phyloP scores from a whole-genome alignment of 2,888 invertebrate genomes.

The Drosophila formosana region DNA sequence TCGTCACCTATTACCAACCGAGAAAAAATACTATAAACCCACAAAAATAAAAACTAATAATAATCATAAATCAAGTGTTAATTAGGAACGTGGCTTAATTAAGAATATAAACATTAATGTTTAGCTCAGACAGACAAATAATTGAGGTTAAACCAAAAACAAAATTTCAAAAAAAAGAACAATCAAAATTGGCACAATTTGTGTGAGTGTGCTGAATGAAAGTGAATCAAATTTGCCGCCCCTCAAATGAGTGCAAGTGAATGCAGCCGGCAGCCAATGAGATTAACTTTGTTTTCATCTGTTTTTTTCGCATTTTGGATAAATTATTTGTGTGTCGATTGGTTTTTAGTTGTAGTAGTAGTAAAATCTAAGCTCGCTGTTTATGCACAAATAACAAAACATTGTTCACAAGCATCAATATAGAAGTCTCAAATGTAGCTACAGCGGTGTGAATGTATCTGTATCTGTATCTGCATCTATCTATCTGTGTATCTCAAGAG shows the following conservation, averaged over 20 bases:
- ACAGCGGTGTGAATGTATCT: conserved; percentile 20
- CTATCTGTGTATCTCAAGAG: conserved; percentile 18
- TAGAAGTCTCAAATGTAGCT: conserved; percentile 11
- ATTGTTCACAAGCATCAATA: conserved; percentile 4
- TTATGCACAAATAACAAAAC: conserved; percentile 82
- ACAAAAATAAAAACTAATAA: conserved; percentile 19
- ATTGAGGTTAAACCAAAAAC: conserved; percentile 31
- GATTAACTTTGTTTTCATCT: conserved; percentile 12
- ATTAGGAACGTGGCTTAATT: conserved; percentile 70
- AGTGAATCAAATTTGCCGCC: conserved; percentile 24
- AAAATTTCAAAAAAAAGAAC: not conserved
- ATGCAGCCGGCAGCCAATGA: not conserved
- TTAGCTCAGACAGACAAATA: conserved; percentile 46
- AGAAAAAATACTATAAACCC: conserved; percentile 35
- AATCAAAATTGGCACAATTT: not conserved
- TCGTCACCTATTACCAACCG: conserved; percentile 46
- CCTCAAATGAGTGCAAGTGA: not conserved
- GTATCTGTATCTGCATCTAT: conserved; percentile 21
- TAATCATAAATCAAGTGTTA: conserved; percentile 41
- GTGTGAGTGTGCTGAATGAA: conserved; percentile 1
- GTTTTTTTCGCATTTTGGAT: conserved; percentile 1
- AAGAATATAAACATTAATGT: conserved; percentile 19
- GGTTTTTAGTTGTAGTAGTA: not conserved
- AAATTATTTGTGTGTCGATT: conserved; percentile 45
- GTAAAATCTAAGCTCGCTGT: conserved; percentile 32